phyloP scores from a whole-genome alignment of 2,888 invertebrate species.

The Tetramorium bicarinatum region DNA sequence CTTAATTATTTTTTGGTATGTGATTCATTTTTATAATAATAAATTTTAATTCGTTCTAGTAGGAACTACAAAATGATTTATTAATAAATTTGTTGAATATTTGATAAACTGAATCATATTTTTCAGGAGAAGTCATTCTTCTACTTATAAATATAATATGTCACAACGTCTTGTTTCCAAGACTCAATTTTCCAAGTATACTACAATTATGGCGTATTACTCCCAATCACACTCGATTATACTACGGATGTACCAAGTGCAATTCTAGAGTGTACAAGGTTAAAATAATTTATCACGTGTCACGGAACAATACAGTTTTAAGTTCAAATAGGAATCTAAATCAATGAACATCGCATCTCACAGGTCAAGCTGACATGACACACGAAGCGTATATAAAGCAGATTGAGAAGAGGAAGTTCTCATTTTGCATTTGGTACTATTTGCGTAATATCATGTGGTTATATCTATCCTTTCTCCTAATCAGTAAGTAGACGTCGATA shows the following conservation, averaged over 20 bases:
- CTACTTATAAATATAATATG: conserved; percentile 7
- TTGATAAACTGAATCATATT: neutral
- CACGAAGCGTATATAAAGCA: conserved; percentile 41
- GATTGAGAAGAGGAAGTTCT: neutral
- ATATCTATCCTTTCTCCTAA: neutral
- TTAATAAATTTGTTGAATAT: neutral
- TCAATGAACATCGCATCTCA: neutral
- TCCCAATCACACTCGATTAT: conserved; percentile 16
- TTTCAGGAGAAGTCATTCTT: neutral
- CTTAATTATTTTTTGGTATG: neutral
- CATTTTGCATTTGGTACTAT: conserved; percentile 56
- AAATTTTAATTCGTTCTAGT: neutral
- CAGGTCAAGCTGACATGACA: conserved; percentile 56
- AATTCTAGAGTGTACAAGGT: conserved; percentile 18
- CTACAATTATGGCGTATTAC: neutral
- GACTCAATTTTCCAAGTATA: conserved; percentile 17
- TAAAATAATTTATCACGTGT: conserved; percentile 27
- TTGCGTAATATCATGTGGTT: conserved; percentile 36
- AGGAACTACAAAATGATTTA: neutral
- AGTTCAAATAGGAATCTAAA: conserved; percentile 36
- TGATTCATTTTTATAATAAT: neutral
- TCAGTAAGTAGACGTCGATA: conserved; percentile 41
- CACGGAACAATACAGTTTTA: neutral
- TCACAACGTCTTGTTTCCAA: neutral
- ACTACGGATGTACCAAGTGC: conserved; percentile 2